phyloP scores from a whole-genome alignment of 2,797 vertebrate genomes.

The Sebastiscus albofasciatus region DNA sequence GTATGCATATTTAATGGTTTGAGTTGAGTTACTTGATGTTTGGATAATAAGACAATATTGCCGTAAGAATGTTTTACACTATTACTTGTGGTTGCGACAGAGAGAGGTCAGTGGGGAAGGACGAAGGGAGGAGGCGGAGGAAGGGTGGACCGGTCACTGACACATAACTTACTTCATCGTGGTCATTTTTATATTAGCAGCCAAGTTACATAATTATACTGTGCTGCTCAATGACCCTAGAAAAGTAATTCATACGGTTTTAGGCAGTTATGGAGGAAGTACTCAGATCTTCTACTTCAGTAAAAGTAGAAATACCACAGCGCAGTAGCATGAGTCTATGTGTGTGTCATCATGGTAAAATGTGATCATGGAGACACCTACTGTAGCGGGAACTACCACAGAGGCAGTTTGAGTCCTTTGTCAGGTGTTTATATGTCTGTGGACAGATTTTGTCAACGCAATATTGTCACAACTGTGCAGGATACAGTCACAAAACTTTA shows the following conservation, averaged over 20 bases:
- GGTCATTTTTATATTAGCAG: constrained; percentile 34
- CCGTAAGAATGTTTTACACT: constrained; percentile 1
- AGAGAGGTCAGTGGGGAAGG: constrained; percentile 43
- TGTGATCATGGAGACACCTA: neutral
- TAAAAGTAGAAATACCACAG: neutral
- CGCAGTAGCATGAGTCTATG: neutral
- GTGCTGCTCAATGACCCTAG: neutral
- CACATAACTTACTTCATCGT: constrained; percentile 31
- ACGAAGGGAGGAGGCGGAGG: constrained; percentile 58
- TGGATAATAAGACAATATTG: neutral
- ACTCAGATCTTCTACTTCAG: neutral
- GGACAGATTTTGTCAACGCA: neutral
- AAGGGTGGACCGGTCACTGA: constrained; percentile 53
- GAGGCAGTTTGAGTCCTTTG: too few relatives aligned
- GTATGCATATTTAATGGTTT: neutral
- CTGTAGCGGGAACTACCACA: too few relatives aligned
- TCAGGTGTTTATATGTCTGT: neutral
- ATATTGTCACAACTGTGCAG: neutral
- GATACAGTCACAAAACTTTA: neutral
- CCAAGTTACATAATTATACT: constrained; percentile 25
- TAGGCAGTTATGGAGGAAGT: neutral
- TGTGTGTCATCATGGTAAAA: neutral
- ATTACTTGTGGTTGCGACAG: neutral
- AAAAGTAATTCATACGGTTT: neutral
- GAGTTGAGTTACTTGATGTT: neutral